These are phyloP conservation scores for Styela clava DNA, from an alignment of 23 tunicate genomes.

Conservation along the genomic window DNA sequence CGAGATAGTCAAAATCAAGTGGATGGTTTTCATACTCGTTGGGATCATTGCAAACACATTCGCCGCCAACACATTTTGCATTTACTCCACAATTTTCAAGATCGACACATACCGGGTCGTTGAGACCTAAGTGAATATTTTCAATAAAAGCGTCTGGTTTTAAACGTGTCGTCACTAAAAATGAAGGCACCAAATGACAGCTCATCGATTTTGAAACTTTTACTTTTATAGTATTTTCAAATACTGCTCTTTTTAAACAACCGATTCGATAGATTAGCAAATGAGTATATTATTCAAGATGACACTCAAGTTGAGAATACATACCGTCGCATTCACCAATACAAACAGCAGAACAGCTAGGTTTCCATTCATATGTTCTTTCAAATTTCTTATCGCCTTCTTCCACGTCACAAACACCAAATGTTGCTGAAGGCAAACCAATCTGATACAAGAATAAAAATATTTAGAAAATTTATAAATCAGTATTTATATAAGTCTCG, in stretches of 20 bases:
- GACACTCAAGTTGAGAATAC: too few species aligned
- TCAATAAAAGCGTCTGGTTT: too few species aligned
- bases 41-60: constrained; percentile 11
- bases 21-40: background rate
- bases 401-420: background rate
- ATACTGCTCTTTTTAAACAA: too few species aligned
- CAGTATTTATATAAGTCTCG: too few species aligned
- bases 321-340: constrained; percentile 14
- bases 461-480: background rate
- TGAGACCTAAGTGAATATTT: background rate
- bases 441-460: background rate
- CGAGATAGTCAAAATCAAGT: background rate
- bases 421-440: background rate
- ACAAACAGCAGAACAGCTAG: background rate
- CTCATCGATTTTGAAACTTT: too few species aligned
- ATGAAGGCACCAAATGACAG: too few species aligned
- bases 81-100: background rate
- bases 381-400: constrained; percentile 16
- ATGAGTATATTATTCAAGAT: too few species aligned
- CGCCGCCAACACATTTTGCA: background rate
- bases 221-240: too few species aligned
- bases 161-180: too few species aligned
- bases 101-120: background rate
- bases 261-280: too few species aligned
- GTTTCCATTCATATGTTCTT: background rate